These are phyloP conservation scores for Mesocricetus auratus DNA, from an alignment of 2,113 vertebrate genomes.

Conservation along the genomic window DNA sequence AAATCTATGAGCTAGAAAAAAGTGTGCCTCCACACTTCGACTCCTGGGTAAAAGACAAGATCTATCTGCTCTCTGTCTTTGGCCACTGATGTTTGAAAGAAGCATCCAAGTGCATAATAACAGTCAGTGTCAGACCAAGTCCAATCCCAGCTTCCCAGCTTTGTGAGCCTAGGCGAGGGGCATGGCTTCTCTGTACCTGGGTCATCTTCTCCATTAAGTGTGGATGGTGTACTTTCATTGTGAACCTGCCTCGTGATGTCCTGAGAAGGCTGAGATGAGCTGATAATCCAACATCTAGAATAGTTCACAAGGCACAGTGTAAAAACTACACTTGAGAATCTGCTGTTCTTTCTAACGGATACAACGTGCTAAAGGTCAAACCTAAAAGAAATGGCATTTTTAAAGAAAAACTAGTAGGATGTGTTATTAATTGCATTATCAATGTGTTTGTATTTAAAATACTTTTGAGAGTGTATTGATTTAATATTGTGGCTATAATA, in stretches of 20 bases:
- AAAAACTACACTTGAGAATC: background rate
- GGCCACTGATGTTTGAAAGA: background rate
- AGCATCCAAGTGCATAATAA: background rate
- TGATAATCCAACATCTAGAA: background rate
- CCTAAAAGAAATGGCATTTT: background rate
- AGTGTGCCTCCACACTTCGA: background rate
- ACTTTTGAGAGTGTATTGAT: background rate
- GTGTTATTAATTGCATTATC: background rate
- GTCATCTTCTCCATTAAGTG: background rate
- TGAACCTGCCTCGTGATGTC: background rate
- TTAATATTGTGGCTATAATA: background rate
- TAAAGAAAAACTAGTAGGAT: background rate
- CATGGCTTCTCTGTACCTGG: background rate
- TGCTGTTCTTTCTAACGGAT: conserved; percentile 10
- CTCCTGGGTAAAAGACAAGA: background rate
- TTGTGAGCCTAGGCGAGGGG: background rate
- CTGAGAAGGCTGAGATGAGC: background rate
- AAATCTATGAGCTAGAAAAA: background rate
- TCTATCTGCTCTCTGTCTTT: background rate
- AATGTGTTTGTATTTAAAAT: conserved; percentile 3
- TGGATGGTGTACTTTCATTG: background rate
- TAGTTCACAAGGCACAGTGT: background rate
- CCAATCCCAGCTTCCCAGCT: background rate
- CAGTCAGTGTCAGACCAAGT: background rate
- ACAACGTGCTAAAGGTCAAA: conserved; percentile 19